phyloP scores from a whole-genome alignment of 2,888 invertebrate genomes.

The Eutolmus rufibarbis region DNA sequence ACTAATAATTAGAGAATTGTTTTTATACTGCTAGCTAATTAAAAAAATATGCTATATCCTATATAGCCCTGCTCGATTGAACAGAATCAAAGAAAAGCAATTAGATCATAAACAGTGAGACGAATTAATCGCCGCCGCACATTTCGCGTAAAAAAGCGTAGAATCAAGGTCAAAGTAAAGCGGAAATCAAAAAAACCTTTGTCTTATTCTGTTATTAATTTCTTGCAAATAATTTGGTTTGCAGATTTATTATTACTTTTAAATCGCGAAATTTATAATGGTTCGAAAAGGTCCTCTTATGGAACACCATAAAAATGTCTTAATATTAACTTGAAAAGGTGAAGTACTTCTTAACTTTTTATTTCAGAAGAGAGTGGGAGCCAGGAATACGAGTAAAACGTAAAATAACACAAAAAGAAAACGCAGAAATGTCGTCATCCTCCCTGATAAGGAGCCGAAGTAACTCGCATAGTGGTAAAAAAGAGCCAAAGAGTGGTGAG shows the following conservation, averaged over 20 bases:
- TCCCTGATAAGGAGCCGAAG: conserved; percentile 70
- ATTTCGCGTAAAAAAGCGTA: too few relatives aligned
- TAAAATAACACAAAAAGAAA: conserved; percentile 63
- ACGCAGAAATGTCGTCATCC: conserved; percentile 55
- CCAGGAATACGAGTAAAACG: conserved; percentile 79
- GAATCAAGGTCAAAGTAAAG: too few relatives aligned
- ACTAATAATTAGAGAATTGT: too few relatives aligned
- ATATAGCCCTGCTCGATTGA: too few relatives aligned
- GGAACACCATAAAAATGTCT: neutral
- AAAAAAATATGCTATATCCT: too few relatives aligned
- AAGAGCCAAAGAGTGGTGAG: conserved; percentile 70
- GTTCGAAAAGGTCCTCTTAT: neutral
- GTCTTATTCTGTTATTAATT: too few relatives aligned
- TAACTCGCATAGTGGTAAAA: conserved; percentile 69
- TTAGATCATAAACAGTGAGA: too few relatives aligned
- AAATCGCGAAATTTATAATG: neutral
- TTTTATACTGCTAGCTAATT: too few relatives aligned
- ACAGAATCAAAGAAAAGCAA: too few relatives aligned
- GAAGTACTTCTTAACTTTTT: neutral
- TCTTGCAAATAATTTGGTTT: neutral
- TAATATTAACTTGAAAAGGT: neutral
- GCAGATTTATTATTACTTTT: neutral
- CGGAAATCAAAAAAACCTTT: too few relatives aligned
- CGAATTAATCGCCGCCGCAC: too few relatives aligned
- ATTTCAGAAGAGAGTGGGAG: conserved; percentile 75